These are phyloP conservation scores for Masticophis lateralis DNA, from an alignment of 2,797 vertebrate genomes.

Conservation along the genomic window DNA sequence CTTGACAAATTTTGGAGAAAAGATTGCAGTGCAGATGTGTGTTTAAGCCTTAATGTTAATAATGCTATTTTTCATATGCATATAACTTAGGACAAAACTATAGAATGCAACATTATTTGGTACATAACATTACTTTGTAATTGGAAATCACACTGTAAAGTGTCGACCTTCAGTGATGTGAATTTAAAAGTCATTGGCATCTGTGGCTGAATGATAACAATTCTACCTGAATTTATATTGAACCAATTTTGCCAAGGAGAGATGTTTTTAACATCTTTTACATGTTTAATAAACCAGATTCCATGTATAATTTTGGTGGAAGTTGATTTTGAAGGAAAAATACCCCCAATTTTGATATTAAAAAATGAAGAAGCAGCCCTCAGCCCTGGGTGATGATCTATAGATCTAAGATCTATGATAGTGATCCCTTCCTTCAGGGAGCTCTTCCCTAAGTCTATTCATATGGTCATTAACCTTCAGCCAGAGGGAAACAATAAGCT, in stretches of 20 bases:
- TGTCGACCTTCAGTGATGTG: not conserved
- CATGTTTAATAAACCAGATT: not conserved
- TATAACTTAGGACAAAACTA: not conserved
- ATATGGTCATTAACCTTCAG: not conserved
- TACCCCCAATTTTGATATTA: not conserved
- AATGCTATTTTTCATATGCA: not conserved
- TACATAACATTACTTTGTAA: not conserved
- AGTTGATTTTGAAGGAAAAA: not conserved
- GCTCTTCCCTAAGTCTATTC: not conserved
- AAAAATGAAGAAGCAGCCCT: not conserved
- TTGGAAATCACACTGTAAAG: not conserved
- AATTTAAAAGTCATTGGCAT: not conserved
- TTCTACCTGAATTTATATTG: not conserved
- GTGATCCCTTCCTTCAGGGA: not conserved
- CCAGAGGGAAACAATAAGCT: not conserved
- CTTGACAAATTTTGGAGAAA: not conserved
- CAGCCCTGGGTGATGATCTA: not conserved
- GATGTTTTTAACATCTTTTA: not conserved
- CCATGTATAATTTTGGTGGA: not conserved
- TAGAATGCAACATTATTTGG: not conserved
- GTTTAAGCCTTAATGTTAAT: not conserved
- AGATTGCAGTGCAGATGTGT: not conserved
- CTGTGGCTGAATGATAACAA: not conserved
- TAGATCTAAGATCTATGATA: not conserved
- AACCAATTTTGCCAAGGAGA: not conserved